These are phyloP conservation scores for Julus scandinavius DNA, from an alignment of 2,888 invertebrate genomes.

Conservation along the genomic window DNA sequence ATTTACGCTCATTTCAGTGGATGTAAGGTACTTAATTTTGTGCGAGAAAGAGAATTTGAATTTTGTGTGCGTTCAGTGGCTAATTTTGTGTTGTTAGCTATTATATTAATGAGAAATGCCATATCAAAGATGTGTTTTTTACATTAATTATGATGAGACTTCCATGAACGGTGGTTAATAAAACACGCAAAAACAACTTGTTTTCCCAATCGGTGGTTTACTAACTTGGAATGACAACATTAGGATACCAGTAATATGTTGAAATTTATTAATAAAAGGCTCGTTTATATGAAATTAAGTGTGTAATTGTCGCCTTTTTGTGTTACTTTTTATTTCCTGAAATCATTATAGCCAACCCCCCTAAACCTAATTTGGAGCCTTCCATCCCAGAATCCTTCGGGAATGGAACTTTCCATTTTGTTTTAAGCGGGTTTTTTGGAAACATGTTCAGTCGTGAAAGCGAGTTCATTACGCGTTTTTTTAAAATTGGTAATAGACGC, in stretches of 20 bases:
- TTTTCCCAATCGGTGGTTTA: slow-evolving; percentile 10
- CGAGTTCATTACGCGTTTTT: too few species aligned
- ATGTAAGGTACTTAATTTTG: not conserved
- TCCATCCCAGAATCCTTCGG: too few species aligned
- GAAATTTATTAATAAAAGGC: slow-evolving; percentile 30
- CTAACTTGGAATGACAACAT: slow-evolving; percentile 26
- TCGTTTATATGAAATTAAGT: not conserved
- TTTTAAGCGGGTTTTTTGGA: too few species aligned
- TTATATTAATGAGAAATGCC: slow-evolving; percentile 27
- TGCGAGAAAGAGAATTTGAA: not conserved
- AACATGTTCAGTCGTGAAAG: too few species aligned
- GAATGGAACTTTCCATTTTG: too few species aligned
- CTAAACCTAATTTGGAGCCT: too few species aligned
- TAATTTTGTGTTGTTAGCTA: slow-evolving; percentile 25
- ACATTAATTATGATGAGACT: slow-evolving; percentile 17
- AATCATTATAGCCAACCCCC: too few species aligned
- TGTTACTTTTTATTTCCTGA: not conserved
- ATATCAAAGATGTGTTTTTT: slow-evolving; percentile 5
- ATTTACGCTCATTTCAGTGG: not conserved
- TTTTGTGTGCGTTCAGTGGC: slow-evolving; percentile 7
- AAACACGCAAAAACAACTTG: not conserved
- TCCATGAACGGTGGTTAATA: not conserved
- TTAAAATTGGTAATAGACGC: too few species aligned
- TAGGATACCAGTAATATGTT: slow-evolving; percentile 19
- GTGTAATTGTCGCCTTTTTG: not conserved